A percentile compares a stretch with the other conserved stretches of the same genome.
phyloP scores from a whole-genome alignment of 1,140 invertebrate genomes.

The Hydropsyche tenuis region DNA sequence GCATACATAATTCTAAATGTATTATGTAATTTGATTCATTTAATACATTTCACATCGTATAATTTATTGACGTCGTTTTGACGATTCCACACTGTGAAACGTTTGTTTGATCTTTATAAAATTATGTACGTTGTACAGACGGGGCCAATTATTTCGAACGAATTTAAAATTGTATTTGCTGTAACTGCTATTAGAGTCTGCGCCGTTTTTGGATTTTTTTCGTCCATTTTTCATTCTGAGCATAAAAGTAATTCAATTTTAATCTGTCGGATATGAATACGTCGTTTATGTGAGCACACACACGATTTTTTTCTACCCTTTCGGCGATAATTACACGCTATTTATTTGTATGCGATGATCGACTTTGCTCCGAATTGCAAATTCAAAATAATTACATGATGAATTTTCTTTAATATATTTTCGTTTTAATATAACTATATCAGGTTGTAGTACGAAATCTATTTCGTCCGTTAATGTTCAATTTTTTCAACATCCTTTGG shows the following conservation, averaged over 20 bases:
- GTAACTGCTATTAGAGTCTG: no score
- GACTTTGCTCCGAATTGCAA: no score
- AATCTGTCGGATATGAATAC: slow-evolving; percentile 14
- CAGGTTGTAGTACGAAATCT: no score
- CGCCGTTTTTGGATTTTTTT: background rate
- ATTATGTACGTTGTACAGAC: background rate
- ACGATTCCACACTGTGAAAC: background rate
- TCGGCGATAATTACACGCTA: background rate
- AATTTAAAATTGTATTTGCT: slow-evolving; percentile 19
- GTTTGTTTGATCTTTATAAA: background rate
- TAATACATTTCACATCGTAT: no score
- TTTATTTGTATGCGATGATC: background rate
- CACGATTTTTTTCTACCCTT: background rate
- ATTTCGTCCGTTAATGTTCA: no score
- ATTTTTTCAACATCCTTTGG: no score
- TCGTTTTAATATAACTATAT: no score
- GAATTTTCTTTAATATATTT: no score
- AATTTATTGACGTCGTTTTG: no score
- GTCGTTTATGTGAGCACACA: background rate
- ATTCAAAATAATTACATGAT: no score
- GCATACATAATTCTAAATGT: no score
- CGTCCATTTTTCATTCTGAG: background rate
- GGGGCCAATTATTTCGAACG: slow-evolving; percentile 1
- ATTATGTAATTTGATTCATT: no score
- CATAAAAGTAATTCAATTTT: slow-evolving; percentile 5